Evolutionary conservation across 2,888 invertebrate genomes (phyloP).

Genomic region (Metopia argyrocephala): DNA sequence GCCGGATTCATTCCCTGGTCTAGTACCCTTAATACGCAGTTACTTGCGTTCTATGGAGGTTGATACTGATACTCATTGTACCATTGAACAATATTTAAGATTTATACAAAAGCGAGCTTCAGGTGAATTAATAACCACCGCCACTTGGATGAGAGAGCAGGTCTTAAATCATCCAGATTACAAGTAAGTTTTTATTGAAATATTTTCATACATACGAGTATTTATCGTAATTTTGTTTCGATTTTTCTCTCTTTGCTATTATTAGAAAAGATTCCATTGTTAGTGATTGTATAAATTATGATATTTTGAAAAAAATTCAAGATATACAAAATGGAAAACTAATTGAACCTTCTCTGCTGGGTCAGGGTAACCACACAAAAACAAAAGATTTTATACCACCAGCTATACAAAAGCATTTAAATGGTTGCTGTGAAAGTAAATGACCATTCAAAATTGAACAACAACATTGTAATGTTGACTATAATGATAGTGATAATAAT

Average conservation of each 20-base stretch:
- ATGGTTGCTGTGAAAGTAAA: constrained; percentile 74
- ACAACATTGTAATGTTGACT: constrained; percentile 11
- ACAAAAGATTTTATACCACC: constrained; percentile 92
- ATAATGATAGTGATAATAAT: background rate
- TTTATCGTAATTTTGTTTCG: constrained; percentile 3
- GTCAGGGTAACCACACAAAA: constrained; percentile 86
- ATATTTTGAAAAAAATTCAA: constrained; percentile 88
- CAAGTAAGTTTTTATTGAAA: constrained; percentile 82
- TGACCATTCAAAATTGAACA: constrained; percentile 66
- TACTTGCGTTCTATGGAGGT: constrained; percentile 97
- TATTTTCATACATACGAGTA: background rate
- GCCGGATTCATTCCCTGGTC: constrained; percentile 94
- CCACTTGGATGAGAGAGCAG: constrained; percentile 95
- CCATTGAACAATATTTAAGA: constrained; percentile 96
- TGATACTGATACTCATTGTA: constrained; percentile 98
- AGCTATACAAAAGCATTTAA: constrained; percentile 83
- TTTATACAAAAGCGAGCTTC: constrained; percentile 92
- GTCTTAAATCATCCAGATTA: constrained; percentile 93
- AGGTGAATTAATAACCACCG: constrained; percentile 94
- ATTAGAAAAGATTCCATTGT: constrained; percentile 93
- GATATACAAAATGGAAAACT: constrained; percentile 85
- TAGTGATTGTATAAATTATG: constrained; percentile 92
- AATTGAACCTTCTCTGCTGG: constrained; percentile 87
- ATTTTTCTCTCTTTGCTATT: constrained; percentile 71
- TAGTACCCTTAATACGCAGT: constrained; percentile 95